A percentile compares a stretch with the other conserved stretches of the same genome.
Evolutionary conservation across 2,888 invertebrate genomes (phyloP).

Genomic region (Andrena dorsata): DNA sequence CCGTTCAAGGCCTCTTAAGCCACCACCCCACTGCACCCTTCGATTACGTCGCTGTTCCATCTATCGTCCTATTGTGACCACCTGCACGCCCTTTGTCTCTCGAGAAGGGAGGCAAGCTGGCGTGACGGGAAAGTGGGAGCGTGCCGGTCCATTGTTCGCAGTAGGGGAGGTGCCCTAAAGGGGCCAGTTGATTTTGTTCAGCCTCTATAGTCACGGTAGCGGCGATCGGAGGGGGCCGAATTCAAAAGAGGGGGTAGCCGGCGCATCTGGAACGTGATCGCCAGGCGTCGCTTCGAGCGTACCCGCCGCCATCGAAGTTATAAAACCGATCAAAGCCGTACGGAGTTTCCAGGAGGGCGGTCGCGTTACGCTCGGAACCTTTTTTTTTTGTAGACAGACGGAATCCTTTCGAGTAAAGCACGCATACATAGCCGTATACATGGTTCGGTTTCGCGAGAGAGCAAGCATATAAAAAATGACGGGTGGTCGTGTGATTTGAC

Average conservation of each 20-base stretch:
- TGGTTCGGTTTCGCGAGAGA: constrained; percentile 57
- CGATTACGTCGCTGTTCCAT: neutral
- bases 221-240: constrained; percentile 38
- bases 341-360: constrained; percentile 79
- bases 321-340: constrained; percentile 77
- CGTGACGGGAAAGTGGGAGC: neutral
- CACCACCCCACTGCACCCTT: neutral
- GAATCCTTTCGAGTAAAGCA: constrained; percentile 56
- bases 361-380: constrained; percentile 74
- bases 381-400: constrained; percentile 54
- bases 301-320: constrained; percentile 64
- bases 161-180: neutral
- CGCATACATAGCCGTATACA: constrained; percentile 40
- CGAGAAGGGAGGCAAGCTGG: neutral
- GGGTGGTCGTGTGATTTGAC: constrained; percentile 78
- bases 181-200: neutral
- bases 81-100: neutral
- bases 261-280: constrained; percentile 47
- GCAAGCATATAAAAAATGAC: constrained; percentile 64
- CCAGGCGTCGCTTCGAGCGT: constrained; percentile 69
- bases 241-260: constrained; percentile 32
- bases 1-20: neutral
- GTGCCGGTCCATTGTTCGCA: neutral
- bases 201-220: constrained; percentile 8
- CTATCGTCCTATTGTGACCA: neutral